Evolutionary conservation across 1,140 invertebrate genomes (phyloP).

Genomic region (Hylaeus volcanicus): DNA sequence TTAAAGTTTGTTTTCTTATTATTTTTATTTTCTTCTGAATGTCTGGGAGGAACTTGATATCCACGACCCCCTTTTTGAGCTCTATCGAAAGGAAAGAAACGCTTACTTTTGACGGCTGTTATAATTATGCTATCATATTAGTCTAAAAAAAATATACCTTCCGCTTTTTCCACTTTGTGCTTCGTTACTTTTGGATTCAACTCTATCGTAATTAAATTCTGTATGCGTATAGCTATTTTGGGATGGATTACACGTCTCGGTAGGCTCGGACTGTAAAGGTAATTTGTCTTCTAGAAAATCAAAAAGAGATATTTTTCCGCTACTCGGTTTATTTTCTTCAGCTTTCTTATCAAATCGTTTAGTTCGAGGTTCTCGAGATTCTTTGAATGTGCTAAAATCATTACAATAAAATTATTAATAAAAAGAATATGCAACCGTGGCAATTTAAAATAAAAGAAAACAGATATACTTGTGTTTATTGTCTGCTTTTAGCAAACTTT

Average conservation of each 20-base stretch:
- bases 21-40: slow-evolving; percentile 68
- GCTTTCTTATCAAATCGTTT: slow-evolving; percentile 82
- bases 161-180: slow-evolving; percentile 63
- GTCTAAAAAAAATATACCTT: slow-evolving; percentile 61
- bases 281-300: slow-evolving; percentile 93
- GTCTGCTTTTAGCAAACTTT: slow-evolving; percentile 84
- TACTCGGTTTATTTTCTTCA: slow-evolving; percentile 86
- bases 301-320: slow-evolving; percentile 91
- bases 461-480: slow-evolving; percentile 56
- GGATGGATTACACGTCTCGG: slow-evolving; percentile 59
- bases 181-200: slow-evolving; percentile 65
- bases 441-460: slow-evolving; percentile 9
- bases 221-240: slow-evolving; percentile 61
- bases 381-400: slow-evolving; percentile 50
- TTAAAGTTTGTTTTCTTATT: slow-evolving; percentile 66
- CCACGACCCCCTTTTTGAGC: slow-evolving; percentile 61
- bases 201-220: slow-evolving; percentile 68
- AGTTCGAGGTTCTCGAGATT: slow-evolving; percentile 71
- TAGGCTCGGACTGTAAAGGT: slow-evolving; percentile 81
- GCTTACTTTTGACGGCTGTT: neutral
- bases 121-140: neutral
- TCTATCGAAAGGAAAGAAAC: slow-evolving; percentile 12
- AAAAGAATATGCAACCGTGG: neutral
- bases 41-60: slow-evolving; percentile 72
- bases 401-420: slow-evolving; percentile 4